Conservation (phyloP, 2,113 vertebrate species). For the Platycercus adscitus region DNA sequence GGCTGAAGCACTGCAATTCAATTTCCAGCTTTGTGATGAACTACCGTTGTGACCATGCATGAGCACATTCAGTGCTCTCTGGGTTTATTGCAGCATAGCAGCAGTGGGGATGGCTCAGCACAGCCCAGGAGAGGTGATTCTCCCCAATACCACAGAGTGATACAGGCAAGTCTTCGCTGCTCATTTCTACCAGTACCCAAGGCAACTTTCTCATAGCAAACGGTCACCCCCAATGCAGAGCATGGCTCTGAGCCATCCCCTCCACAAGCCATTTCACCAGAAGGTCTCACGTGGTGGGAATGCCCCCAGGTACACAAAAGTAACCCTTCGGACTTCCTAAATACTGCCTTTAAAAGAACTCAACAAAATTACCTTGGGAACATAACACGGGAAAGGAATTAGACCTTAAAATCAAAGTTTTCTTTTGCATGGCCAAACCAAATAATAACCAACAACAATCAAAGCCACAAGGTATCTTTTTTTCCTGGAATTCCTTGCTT, state of each 20-base stretch:
- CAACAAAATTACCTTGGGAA: not conserved
- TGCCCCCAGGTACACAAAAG: not conserved
- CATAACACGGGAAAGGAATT: not conserved
- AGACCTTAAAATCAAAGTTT: not conserved
- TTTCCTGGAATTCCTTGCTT: not conserved
- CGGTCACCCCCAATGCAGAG: not conserved
- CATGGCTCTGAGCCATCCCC: not conserved
- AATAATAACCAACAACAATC: not conserved
- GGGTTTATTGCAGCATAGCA: not conserved
- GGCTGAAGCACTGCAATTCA: not conserved
- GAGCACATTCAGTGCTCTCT: not conserved
- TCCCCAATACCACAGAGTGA: not conserved
- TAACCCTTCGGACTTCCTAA: not conserved
- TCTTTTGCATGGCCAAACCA: not conserved
- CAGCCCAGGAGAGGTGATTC: not conserved
- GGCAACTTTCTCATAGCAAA: not conserved
- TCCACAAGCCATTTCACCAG: not conserved
- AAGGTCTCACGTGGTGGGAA: not conserved
- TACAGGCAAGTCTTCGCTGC: not conserved
- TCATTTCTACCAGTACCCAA: not conserved
- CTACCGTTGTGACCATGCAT: rapidly evolving
- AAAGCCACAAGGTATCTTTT: not conserved
- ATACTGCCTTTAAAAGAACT: not conserved
- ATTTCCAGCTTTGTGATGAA: not conserved
- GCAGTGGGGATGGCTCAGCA: not conserved